Base-by-base conservation (phyloP, 2,113 vertebrate genomes). In the Nematolebias whitei region DNA sequence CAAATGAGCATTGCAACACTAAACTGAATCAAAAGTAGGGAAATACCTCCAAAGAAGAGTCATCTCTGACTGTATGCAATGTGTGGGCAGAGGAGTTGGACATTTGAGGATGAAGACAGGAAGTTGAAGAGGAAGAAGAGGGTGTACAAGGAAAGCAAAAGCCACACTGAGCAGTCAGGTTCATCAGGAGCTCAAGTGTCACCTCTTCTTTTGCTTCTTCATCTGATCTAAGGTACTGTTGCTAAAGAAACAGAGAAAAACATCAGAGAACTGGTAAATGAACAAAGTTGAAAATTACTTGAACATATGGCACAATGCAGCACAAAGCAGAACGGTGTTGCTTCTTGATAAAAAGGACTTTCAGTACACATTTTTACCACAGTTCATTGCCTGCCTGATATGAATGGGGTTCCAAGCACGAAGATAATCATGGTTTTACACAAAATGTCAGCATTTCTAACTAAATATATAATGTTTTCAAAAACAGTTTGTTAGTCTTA, bases 101-200 rank as follows among this genome's bases (percentile, higher is more conserved):
- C 54, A 91, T 86, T 19, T 76, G 75, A 54, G 76, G 60, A 59
- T 71, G 50, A 29, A 71, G 71, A 19, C 74, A 68, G 9, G 85
- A 78, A 40, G 78, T 67, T 4, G 61, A 67, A 18, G 79, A 89
- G 2, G 92, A 93, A 68, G 95, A 94, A 4, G 92, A 82, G 24
- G 84, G 67, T 18, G 64, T 77, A 12, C 85, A 90, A 9, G 95
- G 95, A 78, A 98, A 96, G 23, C 90, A 93, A 66, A 97, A 73
- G 1, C 92, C 93, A 77, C 94, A 95, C 55, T 93, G 92, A 74
- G 90, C 88, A 41, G 95, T 96, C 55, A 99, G 87, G 83, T 95
- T 92, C 83, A 95, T 77, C 63, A 99, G 92, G 20, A 98, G 92
- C 40, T 95, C 92, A 64, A 99, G 85, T 2, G 94, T 87, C 60